These are phyloP conservation scores for Progne subis DNA, from an alignment of 2,113 vertebrate genomes.

Conservation along the genomic window DNA sequence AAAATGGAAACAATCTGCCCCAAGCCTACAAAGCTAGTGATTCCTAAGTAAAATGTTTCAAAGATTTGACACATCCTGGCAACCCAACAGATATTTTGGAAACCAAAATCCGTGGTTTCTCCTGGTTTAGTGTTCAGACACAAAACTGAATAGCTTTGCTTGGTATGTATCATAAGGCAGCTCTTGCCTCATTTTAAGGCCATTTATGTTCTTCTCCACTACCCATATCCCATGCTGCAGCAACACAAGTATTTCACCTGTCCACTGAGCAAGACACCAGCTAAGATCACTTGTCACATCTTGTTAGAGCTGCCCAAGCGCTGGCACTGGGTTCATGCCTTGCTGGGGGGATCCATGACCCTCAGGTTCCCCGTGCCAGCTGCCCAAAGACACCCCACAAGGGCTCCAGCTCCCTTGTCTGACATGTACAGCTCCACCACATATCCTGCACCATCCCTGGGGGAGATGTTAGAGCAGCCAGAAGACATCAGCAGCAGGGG, in stretches of 20 bases:
- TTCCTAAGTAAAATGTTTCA: neutral
- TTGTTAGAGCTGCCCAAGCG: neutral
- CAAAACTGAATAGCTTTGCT: neutral
- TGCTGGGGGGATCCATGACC: fast-evolving
- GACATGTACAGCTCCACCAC: fast-evolving
- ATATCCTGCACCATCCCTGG: neutral
- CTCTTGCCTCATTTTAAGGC: neutral
- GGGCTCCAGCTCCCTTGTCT: neutral
- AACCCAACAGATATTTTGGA: neutral
- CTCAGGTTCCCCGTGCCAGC: fast-evolving
- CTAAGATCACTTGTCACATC: neutral
- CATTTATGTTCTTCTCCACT: neutral
- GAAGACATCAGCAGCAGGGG: neutral
- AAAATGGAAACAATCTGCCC: neutral
- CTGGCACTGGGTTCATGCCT: neutral
- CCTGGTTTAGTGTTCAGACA: neutral
- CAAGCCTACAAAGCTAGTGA: neutral
- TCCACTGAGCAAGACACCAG: neutral
- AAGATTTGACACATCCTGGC: neutral
- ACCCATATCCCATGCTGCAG: fast-evolving
- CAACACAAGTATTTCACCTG: neutral
- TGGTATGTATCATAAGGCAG: fast-evolving
- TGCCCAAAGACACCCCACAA: fast-evolving
- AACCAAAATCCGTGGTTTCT: neutral
- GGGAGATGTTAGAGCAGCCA: neutral